Evolutionary conservation across 2,888 invertebrate species (phyloP).

Genomic region (Ceramica pisi): DNA sequence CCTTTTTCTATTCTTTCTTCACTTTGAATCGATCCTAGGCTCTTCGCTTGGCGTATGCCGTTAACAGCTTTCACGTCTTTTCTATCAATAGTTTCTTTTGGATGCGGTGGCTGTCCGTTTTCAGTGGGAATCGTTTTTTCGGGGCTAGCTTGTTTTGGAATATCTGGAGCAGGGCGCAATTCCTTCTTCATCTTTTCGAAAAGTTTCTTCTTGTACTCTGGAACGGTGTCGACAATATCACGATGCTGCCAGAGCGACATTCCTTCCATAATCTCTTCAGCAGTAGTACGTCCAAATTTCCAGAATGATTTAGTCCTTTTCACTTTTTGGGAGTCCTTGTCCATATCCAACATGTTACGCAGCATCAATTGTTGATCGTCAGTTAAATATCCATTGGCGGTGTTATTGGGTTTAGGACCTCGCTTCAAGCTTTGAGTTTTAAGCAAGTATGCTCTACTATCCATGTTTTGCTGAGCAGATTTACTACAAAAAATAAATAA

Average conservation of each 20-base stretch:
- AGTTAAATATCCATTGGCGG: slow-evolving; percentile 87
- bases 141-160: slow-evolving; percentile 78
- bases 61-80: slow-evolving; percentile 84
- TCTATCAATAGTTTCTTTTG: slow-evolving; percentile 87
- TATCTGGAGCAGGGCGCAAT: slow-evolving; percentile 84
- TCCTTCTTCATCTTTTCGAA: slow-evolving; percentile 87
- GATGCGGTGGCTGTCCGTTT: slow-evolving; percentile 74
- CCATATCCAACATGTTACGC: slow-evolving; percentile 88
- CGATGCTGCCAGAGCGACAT: slow-evolving; percentile 97
- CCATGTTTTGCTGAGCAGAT: slow-evolving; percentile 81
- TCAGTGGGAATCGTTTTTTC: slow-evolving; percentile 77
- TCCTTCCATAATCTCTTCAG: slow-evolving; percentile 95
- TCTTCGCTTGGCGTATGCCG: slow-evolving; percentile 88
- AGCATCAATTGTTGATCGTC: slow-evolving; percentile 90
- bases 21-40: slow-evolving; percentile 87
- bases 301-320: slow-evolving; percentile 96
- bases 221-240: slow-evolving; percentile 94
- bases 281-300: slow-evolving; percentile 94
- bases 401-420: slow-evolving; percentile 80
- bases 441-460: slow-evolving; percentile 84
- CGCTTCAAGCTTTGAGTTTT: slow-evolving; percentile 89
- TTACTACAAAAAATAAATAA: slow-evolving; percentile 85
- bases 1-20: slow-evolving; percentile 81
- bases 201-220: slow-evolving; percentile 89
- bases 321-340: slow-evolving; percentile 92